Evolutionary conservation across 2,888 invertebrate species (phyloP), one percentile per base, ranked within the genome.

Genomic region (Spialia ferax): DNA sequence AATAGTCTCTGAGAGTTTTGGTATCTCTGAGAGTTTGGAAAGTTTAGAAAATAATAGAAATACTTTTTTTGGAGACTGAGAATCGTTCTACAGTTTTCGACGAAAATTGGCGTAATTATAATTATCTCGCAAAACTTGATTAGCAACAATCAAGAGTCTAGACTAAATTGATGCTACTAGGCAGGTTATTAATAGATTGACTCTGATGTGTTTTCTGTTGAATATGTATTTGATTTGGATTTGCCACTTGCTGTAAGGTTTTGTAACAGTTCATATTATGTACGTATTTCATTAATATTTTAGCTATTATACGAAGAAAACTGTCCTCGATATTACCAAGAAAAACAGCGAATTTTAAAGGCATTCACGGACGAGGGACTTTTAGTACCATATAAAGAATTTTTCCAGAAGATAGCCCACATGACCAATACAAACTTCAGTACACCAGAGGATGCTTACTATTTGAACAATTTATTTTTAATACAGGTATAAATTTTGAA

Each of bases 341-440:
- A 94, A 75, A 93, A 93, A 73, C 81, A 89, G 71, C 85, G 91
- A 68, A 83, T 93, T 62, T 76, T 91, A 50, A 82, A 86, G 54
- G 91, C 89, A 1, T 93, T 90, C 72, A 80, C 79, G 6, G 86
- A 91, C 11, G 93, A 93, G 77, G 90, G 91, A 8, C 74, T 91
- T n/a, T 73, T 93, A 45, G 69, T 77, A 48, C 91, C 92, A 1
- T 93, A 94, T 71, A 84, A 83, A 68, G 93, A 94, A 63, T 74
- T 94, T 1, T 93, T 94, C 61, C 83, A 89, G 72, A 89, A 89
- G 75, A 89, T 94, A 52, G 88, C 93, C 11, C 87, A 89, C 71
- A 85, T 93, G 84, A 94, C 94, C 2, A 91, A 86, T 67, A 90
- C 89, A 0, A 93, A 94, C 75, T 93, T 94, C 74, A 93, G 91